Evolutionary conservation across 2,888 invertebrate genomes (phyloP).

Genomic region (Dryomyza anilis): DNA sequence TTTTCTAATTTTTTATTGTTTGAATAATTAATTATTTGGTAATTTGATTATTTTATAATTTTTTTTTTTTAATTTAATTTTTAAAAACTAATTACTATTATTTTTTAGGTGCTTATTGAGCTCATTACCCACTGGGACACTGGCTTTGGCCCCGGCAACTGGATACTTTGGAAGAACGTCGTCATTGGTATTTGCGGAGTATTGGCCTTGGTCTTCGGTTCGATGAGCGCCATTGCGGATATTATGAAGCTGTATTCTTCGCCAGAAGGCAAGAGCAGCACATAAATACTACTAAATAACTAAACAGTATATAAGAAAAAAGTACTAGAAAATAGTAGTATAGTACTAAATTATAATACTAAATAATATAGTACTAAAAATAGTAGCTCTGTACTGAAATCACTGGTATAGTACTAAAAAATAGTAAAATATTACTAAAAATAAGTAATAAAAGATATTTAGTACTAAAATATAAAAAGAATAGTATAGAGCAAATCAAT

Average conservation of each 20-base stretch:
- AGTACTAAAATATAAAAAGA: too few relatives aligned
- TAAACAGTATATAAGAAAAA: background rate
- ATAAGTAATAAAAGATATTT: too few relatives aligned
- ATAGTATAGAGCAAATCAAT: too few relatives aligned
- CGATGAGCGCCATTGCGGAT: conserved; percentile 69
- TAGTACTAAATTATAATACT: too few relatives aligned
- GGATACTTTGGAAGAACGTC: conserved; percentile 80
- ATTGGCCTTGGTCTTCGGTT: conserved; percentile 82
- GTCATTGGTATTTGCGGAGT: conserved; percentile 77
- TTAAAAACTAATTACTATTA: background rate
- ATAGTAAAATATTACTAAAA: too few relatives aligned
- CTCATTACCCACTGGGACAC: conserved; percentile 84
- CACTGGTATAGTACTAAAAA: background rate
- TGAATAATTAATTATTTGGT: too few relatives aligned
- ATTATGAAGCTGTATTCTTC: conserved; percentile 62
- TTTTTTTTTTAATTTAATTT: too few relatives aligned
- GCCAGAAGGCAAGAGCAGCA: conserved; percentile 32
- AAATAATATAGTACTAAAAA: conserved; percentile 1
- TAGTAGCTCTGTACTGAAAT: background rate
- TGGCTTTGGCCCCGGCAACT: conserved; percentile 75
- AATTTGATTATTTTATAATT: background rate
- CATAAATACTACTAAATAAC: conserved; percentile 14
- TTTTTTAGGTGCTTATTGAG: conserved; percentile 72
- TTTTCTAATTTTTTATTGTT: too few relatives aligned
- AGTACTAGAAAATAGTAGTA: too few relatives aligned